A percentile compares a stretch with the other conserved stretches of the same genome.
phyloP scores from a whole-genome alignment of 2,113 vertebrate species.

The Pterocles burchelli region DNA sequence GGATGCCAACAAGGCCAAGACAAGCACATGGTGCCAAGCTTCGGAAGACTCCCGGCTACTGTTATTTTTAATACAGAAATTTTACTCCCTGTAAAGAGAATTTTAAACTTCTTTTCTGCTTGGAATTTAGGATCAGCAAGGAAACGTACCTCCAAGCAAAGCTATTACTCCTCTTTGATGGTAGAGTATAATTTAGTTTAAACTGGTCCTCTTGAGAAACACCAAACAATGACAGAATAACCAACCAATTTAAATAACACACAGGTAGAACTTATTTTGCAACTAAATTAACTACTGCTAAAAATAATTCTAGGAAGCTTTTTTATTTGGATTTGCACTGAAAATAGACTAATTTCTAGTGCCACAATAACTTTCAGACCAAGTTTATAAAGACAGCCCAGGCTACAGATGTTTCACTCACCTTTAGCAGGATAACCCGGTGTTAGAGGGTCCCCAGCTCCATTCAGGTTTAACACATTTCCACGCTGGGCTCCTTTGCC shows the following conservation, averaged over 20 bases:
- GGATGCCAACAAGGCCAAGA: background rate
- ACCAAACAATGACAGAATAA: too few species aligned
- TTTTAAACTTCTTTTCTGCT: background rate
- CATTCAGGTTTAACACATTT: conserved; percentile 92
- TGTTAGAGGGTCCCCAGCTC: conserved; percentile 93
- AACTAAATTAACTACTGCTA: background rate
- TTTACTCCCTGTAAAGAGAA: background rate
- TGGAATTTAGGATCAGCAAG: background rate
- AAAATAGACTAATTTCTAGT: background rate
- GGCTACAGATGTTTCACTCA: conserved; percentile 23
- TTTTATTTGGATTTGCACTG: background rate
- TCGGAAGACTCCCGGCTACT: background rate
- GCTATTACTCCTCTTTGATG: background rate
- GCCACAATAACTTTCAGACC: background rate
- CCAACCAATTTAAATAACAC: background rate
- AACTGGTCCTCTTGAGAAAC: background rate
- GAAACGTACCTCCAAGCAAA: conserved; percentile 9
- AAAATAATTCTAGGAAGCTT: background rate
- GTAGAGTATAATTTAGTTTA: background rate
- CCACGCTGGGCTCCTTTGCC: conserved; percentile 88
- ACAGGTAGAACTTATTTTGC: background rate
- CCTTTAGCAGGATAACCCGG: conserved; percentile 98
- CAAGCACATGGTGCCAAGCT: background rate
- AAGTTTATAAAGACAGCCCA: background rate
- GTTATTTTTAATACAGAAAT: background rate